Evolutionary conservation across 2,797 vertebrate genomes (phyloP).

Genomic region (Cetoscarus ocellatus): DNA sequence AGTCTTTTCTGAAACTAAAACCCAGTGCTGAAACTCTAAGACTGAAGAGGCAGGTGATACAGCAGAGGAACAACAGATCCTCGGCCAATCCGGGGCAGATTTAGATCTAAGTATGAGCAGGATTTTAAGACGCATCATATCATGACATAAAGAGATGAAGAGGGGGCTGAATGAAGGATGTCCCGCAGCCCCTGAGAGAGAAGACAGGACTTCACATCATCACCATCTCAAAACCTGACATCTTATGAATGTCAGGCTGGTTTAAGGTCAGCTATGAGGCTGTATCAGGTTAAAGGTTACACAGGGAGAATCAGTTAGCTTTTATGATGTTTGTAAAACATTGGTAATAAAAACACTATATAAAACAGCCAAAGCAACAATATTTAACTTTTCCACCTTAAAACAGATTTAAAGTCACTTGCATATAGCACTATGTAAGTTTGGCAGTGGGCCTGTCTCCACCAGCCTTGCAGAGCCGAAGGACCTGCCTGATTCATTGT

Average conservation of each 20-base stretch:
- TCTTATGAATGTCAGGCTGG: slow-evolving; percentile 8
- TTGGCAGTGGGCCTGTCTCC: too few relatives aligned
- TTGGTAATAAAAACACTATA: too few relatives aligned
- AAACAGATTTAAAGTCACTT: too few relatives aligned
- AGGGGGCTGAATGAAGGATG: slow-evolving; percentile 1
- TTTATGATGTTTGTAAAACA: too few relatives aligned
- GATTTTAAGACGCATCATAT: slow-evolving; percentile 2
- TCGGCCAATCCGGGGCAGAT: slow-evolving; percentile 21
- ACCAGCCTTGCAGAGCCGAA: too few relatives aligned
- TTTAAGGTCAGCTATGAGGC: not conserved
- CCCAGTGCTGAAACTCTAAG: slow-evolving; percentile 14
- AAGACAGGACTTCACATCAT: slow-evolving; percentile 13
- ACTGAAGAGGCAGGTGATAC: slow-evolving; percentile 16
- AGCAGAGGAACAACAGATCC: not conserved
- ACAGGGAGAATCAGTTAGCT: not conserved
- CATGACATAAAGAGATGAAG: not conserved
- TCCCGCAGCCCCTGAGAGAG: not conserved
- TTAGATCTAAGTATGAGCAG: slow-evolving; percentile 16
- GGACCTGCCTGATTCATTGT: too few relatives aligned
- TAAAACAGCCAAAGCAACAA: too few relatives aligned
- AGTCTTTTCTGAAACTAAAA: slow-evolving; percentile 51
- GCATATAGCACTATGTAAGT: too few relatives aligned
- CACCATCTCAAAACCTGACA: slow-evolving; percentile 7
- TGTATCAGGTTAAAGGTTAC: slow-evolving; percentile 24
- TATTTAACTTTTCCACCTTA: too few relatives aligned